Percentiles rank a stretch among this genome's conserved stretches.
These are phyloP conservation scores for Cyanoderma ruficeps DNA, from an alignment of 2,113 vertebrate species.

Conservation along the genomic window DNA sequence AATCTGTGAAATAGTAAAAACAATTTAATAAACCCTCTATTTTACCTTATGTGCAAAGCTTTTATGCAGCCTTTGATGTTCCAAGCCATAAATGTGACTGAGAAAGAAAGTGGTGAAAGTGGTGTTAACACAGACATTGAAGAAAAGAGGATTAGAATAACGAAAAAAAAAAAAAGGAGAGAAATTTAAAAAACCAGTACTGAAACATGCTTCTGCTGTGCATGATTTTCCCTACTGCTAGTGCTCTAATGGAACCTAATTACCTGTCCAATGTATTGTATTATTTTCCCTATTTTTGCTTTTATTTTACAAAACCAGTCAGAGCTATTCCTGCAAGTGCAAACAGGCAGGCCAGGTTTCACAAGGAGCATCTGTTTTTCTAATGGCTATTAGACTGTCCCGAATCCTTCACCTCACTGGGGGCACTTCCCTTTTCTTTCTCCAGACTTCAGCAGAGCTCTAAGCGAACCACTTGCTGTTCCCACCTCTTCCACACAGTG, in stretches of 20 bases:
- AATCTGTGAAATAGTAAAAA: neutral
- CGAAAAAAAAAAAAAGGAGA: neutral
- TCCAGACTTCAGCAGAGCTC: neutral
- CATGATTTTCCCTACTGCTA: neutral
- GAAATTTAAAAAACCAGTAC: neutral
- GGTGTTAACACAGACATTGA: neutral
- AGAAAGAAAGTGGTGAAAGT: neutral
- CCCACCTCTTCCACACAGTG: constrained; percentile 59
- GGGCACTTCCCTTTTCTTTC: neutral
- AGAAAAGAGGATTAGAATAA: neutral
- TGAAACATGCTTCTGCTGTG: neutral
- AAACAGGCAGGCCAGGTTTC: neutral
- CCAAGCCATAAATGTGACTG: neutral
- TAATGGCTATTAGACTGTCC: no score
- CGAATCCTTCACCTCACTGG: neutral
- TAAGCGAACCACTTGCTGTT: constrained; percentile 37
- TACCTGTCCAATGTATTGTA: neutral
- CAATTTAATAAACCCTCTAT: neutral
- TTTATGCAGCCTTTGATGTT: neutral
- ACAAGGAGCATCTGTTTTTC: neutral
- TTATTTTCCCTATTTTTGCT: neutral
- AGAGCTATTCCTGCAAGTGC: neutral
- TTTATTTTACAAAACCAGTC: neutral
- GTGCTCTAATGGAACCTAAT: neutral
- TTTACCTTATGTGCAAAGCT: neutral